Evolutionary conservation across 2,797 vertebrate genomes (phyloP).

Genomic region (Microctenopoma stevenorrisi): DNA sequence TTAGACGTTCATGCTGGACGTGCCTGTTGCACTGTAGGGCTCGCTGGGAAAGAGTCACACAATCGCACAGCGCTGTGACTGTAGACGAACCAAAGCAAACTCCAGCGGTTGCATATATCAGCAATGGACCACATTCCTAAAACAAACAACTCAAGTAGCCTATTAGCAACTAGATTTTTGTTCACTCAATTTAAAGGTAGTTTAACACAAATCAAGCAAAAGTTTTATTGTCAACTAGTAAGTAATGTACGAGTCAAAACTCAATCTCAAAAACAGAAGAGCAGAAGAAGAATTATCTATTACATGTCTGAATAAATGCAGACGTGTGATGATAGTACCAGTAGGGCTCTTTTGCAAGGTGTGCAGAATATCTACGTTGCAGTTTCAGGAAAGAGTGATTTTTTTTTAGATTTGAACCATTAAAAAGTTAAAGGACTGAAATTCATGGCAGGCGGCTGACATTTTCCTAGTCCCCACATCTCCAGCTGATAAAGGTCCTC

Average conservation of each 20-base stretch:
- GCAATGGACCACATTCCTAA: neutral
- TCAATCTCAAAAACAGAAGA: neutral
- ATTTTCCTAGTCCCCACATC: constrained; percentile 24
- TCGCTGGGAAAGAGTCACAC: constrained; percentile 32
- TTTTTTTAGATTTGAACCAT: neutral
- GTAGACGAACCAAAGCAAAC: constrained; percentile 14
- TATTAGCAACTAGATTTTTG: neutral
- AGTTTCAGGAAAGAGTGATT: neutral
- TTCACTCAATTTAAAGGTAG: neutral
- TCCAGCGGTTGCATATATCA: constrained; percentile 17
- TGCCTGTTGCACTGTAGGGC: constrained; percentile 32
- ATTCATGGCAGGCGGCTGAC: constrained; percentile 55
- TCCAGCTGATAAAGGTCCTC: constrained; percentile 61
- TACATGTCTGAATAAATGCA: constrained; percentile 10
- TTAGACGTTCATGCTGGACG: constrained; percentile 19
- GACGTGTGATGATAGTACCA: constrained; percentile 1
- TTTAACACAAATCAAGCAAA: neutral
- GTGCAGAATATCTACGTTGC: constrained; percentile 38
- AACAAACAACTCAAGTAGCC: constrained; percentile 6
- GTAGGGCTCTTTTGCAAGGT: constrained; percentile 1
- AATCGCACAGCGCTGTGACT: constrained; percentile 19
- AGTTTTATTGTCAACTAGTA: neutral
- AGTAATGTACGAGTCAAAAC: neutral
- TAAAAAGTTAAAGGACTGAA: constrained; percentile 15
- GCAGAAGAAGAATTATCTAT: neutral